Percentiles rank a stretch among this genome's conserved stretches.
phyloP scores from a whole-genome alignment of 2,113 vertebrate species.

The Silurus asotus region DNA sequence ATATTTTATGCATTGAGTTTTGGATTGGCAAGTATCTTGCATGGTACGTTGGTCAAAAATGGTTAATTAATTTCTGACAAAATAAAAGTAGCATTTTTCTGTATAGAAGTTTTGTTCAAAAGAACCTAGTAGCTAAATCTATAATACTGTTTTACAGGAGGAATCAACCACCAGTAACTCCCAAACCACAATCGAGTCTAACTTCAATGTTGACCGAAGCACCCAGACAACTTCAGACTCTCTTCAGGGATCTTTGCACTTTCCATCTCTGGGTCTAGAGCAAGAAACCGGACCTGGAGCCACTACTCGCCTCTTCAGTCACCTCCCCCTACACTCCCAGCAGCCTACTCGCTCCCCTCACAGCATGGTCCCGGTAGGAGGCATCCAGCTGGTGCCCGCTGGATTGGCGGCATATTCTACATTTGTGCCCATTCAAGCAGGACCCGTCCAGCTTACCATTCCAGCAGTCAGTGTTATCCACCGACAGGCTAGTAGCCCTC shows the following conservation, averaged over 20 bases:
- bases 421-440: constrained; percentile 89
- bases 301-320: constrained; percentile 86
- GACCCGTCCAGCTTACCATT: constrained; percentile 89
- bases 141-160: constrained; percentile 43
- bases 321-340: constrained; percentile 94
- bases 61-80: constrained; percentile 53
- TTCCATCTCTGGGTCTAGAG: constrained; percentile 53
- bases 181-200: constrained; percentile 37
- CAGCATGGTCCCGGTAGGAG: constrained; percentile 86
- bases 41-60: constrained; percentile 53
- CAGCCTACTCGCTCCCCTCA: constrained; percentile 82
- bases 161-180: constrained; percentile 17
- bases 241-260: constrained; percentile 65
- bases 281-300: constrained; percentile 61
- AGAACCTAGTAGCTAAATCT: not conserved
- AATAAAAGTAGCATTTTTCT: not conserved
- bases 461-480: constrained; percentile 89
- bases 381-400: constrained; percentile 88
- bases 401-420: constrained; percentile 89
- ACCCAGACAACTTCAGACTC: constrained; percentile 66
- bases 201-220: constrained; percentile 62
- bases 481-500: constrained; percentile 74
- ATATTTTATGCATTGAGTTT: constrained; percentile 49
- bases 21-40: constrained; percentile 54
- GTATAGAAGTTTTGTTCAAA: not conserved